Percentiles rank a stretch among this genome's conserved stretches.
These are phyloP conservation scores for Philypnodon macrostomus DNA, from an alignment of 2,797 vertebrate species.

Conservation along the genomic window DNA sequence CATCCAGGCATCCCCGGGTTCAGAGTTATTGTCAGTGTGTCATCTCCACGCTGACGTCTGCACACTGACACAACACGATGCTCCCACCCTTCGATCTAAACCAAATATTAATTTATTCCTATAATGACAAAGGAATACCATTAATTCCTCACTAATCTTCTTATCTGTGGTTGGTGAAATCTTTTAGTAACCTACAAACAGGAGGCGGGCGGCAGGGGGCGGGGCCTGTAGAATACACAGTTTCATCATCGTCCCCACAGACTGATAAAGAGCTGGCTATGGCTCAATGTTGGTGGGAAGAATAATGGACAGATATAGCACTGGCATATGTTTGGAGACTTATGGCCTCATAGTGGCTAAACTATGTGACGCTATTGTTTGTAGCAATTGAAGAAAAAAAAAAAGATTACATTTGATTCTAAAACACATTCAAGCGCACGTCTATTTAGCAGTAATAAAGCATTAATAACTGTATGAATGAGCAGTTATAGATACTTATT, in stretches of 20 bases:
- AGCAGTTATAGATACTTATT: too few relatives aligned
- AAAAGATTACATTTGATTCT: too few relatives aligned
- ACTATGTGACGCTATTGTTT: too few relatives aligned
- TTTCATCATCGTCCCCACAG: slow-evolving; percentile 65
- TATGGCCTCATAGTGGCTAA: slow-evolving; percentile 23
- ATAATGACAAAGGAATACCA: slow-evolving; percentile 83
- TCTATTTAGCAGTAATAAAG: too few relatives aligned
- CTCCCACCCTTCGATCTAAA: slow-evolving; percentile 71
- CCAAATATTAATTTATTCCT: slow-evolving; percentile 83
- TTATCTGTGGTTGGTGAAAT: slow-evolving; percentile 80
- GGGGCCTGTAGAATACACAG: slow-evolving; percentile 56
- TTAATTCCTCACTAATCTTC: slow-evolving; percentile 85
- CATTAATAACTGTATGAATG: too few relatives aligned
- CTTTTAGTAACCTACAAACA: slow-evolving; percentile 83
- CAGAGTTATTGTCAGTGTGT: slow-evolving; percentile 46
- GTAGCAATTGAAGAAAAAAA: neutral
- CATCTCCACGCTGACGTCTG: slow-evolving; percentile 52
- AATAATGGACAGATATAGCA: slow-evolving; percentile 27
- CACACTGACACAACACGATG: slow-evolving; percentile 58
- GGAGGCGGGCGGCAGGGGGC: slow-evolving; percentile 54
- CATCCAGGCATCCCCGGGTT: slow-evolving; percentile 40
- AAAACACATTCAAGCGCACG: too few relatives aligned
- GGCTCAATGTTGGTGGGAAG: neutral
- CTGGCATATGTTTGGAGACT: slow-evolving; percentile 46
- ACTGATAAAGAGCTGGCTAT: slow-evolving; percentile 51